phyloP scores from a whole-genome alignment of 2,888 invertebrate species.

The Drosophila formosana region DNA sequence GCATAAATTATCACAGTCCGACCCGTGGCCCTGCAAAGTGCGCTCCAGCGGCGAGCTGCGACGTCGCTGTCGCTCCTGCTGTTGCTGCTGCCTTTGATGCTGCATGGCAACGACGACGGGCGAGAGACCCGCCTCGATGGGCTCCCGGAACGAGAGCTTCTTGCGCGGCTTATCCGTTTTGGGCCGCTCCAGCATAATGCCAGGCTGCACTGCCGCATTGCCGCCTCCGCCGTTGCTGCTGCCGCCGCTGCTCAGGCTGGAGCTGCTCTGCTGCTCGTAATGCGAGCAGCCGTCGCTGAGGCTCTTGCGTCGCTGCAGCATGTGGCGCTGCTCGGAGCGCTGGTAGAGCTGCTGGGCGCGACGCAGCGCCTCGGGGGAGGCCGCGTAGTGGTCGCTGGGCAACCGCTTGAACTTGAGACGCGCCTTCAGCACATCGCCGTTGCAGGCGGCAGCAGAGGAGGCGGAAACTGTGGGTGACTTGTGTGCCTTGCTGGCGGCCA shows the following conservation, averaged over 20 bases:
- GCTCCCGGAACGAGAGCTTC: constrained; percentile 94
- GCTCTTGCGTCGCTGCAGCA: constrained; percentile 78
- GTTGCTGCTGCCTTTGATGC: background rate
- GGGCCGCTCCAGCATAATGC: constrained; percentile 77
- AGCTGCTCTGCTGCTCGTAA: constrained; percentile 72
- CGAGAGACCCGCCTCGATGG: constrained; percentile 84
- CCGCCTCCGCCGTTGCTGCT: constrained; percentile 56
- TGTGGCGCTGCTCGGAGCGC: constrained; percentile 68
- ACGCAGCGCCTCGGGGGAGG: constrained; percentile 63
- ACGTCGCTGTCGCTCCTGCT: constrained; percentile 60
- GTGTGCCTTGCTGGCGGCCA: constrained; percentile 56
- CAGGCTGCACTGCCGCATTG: constrained; percentile 9
- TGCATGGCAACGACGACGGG: constrained; percentile 37
- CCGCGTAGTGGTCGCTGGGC: constrained; percentile 63
- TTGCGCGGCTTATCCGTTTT: constrained; percentile 89
- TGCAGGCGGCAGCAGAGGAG: background rate
- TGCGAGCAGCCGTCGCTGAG: constrained; percentile 67
- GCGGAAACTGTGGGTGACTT: constrained; percentile 14
- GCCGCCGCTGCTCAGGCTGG: constrained; percentile 81
- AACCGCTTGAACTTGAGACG: constrained; percentile 79
- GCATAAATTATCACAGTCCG: constrained; percentile 74
- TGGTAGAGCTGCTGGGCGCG: constrained; percentile 78
- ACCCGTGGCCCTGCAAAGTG: constrained; percentile 16
- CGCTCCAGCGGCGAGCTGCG: constrained; percentile 79
- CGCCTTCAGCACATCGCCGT: constrained; percentile 67